A percentile compares a stretch with the other conserved stretches of the same genome.
Evolutionary conservation across 2,113 vertebrate species (phyloP).

Genomic region (Etia nguti): DNA sequence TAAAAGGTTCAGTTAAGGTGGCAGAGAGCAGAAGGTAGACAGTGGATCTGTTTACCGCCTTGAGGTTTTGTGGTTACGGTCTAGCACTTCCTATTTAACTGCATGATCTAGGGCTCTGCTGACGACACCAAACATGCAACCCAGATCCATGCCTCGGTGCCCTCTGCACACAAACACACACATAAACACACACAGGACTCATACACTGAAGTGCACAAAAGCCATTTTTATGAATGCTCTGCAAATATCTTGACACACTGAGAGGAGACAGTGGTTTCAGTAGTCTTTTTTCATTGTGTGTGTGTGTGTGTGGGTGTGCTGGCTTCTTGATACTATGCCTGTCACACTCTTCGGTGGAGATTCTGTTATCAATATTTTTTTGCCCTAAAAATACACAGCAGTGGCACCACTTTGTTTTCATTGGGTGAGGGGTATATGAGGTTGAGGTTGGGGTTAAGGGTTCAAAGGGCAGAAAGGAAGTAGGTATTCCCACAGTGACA

Average conservation of each 20-base stretch:
- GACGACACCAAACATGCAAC: slow-evolving; percentile 34
- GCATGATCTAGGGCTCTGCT: slow-evolving; percentile 43
- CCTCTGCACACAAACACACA: neutral
- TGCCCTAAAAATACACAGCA: slow-evolving; percentile 5
- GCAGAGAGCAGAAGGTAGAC: slow-evolving; percentile 32
- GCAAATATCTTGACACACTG: slow-evolving; percentile 23
- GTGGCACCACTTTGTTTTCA: neutral
- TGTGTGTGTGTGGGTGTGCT: neutral
- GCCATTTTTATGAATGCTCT: slow-evolving; percentile 29
- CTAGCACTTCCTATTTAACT: slow-evolving; percentile 50
- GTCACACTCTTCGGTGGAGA: neutral
- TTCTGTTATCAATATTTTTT: slow-evolving; percentile 31
- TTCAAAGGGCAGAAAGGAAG: slow-evolving; percentile 65
- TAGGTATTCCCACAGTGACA: slow-evolving; percentile 47
- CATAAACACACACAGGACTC: neutral
- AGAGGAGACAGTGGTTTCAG: slow-evolving; percentile 9
- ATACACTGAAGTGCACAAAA: neutral
- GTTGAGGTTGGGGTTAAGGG: slow-evolving; percentile 13
- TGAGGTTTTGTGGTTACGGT: slow-evolving; percentile 56
- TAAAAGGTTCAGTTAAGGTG: slow-evolving; percentile 39
- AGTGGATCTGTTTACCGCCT: slow-evolving; percentile 53
- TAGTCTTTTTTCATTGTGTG: neutral
- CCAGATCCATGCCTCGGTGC: slow-evolving; percentile 30
- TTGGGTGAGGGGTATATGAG: slow-evolving; percentile 26
- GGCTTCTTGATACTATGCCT: neutral